Evolutionary conservation across 2,888 invertebrate species (phyloP).

Genomic region (Eubasilissa splendida): DNA sequence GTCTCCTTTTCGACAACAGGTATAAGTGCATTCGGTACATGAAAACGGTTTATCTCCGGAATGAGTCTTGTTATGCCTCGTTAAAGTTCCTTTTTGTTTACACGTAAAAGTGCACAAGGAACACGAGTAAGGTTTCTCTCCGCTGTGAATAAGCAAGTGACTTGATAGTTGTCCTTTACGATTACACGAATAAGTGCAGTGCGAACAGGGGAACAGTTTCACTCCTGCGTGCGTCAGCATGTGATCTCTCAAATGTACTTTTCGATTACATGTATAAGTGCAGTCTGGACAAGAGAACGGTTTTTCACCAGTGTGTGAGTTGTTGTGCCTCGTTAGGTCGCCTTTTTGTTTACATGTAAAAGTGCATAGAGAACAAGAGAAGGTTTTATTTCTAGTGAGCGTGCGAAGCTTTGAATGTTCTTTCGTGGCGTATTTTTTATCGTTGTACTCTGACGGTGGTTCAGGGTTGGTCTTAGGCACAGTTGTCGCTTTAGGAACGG

Average conservation of each 20-base stretch:
- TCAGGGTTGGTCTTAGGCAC: too few relatives aligned
- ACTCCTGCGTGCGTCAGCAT: not conserved
- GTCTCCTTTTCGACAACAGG: not conserved
- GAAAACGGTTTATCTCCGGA: slow-evolving; percentile 12
- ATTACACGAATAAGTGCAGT: not conserved
- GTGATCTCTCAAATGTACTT: not conserved
- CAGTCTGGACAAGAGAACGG: not conserved
- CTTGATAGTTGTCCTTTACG: not conserved
- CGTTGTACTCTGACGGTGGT: too few relatives aligned
- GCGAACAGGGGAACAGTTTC: not conserved
- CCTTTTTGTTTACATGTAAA: not conserved
- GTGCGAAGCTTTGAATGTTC: not conserved
- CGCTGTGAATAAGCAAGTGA: not conserved
- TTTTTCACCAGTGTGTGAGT: too few relatives aligned
- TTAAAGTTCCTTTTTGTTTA: not conserved
- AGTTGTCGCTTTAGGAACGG: too few relatives aligned
- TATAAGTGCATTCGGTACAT: not conserved
- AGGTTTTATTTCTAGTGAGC: not conserved
- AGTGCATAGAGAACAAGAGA: not conserved
- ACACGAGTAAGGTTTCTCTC: not conserved
- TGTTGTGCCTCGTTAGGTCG: not conserved
- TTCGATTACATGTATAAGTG: not conserved
- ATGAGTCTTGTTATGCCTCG: not conserved
- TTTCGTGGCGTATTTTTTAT: too few relatives aligned
- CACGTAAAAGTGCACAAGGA: not conserved